Conservation (phyloP, 92 coral and sea anemone genomes). For the Parazoanthus swiftii region DNA sequence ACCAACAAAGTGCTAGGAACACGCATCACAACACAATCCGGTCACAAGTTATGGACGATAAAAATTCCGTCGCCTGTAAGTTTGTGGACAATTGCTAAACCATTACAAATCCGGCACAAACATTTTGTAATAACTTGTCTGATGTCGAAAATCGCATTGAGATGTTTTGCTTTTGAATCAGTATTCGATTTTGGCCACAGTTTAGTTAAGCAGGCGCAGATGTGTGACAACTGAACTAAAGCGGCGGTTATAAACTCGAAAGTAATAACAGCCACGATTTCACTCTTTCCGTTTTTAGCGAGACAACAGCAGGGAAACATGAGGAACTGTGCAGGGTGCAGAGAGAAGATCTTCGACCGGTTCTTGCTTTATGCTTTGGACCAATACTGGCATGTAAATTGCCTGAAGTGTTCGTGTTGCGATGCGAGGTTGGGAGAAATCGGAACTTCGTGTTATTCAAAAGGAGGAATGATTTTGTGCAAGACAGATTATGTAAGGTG, state of each 20-base stretch:
- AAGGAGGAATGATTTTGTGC: conserved; percentile 97
- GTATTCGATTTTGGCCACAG: conserved; percentile 27
- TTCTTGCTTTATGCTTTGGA: conserved; percentile 92
- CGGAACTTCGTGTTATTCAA: conserved; percentile 92
- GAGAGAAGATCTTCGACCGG: conserved; percentile 89
- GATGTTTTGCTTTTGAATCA: conserved; percentile 22
- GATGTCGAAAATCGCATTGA: conserved; percentile 26
- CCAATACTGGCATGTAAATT: conserved; percentile 96
- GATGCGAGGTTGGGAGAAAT: conserved; percentile 93
- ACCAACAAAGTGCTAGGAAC: conserved; percentile 50
- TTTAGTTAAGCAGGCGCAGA: conserved; percentile 19
- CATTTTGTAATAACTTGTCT: conserved; percentile 24
- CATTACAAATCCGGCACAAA: conserved; percentile 41
- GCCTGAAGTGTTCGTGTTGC: conserved; percentile 97
- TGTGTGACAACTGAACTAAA: neutral
- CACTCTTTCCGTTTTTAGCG: conserved; percentile 59
- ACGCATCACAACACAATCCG: neutral
- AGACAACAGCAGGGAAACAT: conserved; percentile 69
- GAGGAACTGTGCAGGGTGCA: conserved; percentile 90
- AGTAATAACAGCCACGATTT: neutral
- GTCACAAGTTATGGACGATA: conserved; percentile 35
- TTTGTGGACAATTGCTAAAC: conserved; percentile 19
- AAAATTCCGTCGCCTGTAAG: conserved; percentile 34
- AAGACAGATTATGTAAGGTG: conserved; percentile 96
- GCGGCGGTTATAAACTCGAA: conserved; percentile 9